Evolutionary conservation across 2,797 vertebrate species (phyloP).

Genomic region (Thunnus albacares): DNA sequence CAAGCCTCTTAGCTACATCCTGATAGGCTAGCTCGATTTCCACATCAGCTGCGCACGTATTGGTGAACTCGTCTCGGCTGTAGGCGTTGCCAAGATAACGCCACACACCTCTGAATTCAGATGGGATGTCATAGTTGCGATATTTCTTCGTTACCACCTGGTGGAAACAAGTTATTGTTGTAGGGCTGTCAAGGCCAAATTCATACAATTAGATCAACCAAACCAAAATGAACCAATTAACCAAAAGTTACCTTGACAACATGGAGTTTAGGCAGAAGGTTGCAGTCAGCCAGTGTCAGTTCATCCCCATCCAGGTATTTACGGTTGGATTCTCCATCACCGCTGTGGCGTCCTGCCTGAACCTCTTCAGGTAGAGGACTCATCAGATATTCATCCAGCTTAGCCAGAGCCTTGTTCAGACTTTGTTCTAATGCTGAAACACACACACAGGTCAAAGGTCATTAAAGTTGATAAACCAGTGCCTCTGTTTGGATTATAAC

Average conservation of each 20-base stretch:
- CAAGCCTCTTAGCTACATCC: conserved; percentile 94
- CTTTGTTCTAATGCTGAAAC: conserved; percentile 90
- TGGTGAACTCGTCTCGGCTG: conserved; percentile 93
- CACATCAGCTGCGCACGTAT: conserved; percentile 93
- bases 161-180: conserved; percentile 34
- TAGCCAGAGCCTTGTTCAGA: conserved; percentile 92
- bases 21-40: conserved; percentile 96
- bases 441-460: conserved; percentile 14
- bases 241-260: conserved; percentile 92
- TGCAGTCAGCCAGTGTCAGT: conserved; percentile 96
- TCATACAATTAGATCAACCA: background rate
- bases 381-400: conserved; percentile 92
- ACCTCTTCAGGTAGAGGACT: conserved; percentile 90
- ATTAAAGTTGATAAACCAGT: background rate
- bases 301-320: conserved; percentile 96
- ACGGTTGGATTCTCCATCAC: conserved; percentile 84
- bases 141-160: conserved; percentile 97
- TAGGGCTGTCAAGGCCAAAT: background rate
- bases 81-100: conserved; percentile 94
- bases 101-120: conserved; percentile 92
- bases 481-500: background rate
- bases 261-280: conserved; percentile 98
- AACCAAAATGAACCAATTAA: background rate
- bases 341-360: conserved; percentile 59
- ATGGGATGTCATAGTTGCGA: conserved; percentile 93